Evolutionary conservation across 2,888 invertebrate genomes (phyloP).

Genomic region (Patella pellucida): DNA sequence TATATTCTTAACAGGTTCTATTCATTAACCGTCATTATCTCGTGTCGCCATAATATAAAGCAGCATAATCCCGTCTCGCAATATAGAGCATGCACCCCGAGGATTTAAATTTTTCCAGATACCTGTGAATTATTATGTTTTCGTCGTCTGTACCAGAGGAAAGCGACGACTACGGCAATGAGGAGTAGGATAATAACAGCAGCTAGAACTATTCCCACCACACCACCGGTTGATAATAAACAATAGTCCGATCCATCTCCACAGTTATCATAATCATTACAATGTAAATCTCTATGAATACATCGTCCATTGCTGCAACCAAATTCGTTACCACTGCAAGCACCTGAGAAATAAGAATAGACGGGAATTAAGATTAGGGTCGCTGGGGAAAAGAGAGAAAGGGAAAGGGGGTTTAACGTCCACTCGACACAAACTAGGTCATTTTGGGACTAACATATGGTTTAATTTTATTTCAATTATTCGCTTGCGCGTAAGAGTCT

Average conservation of each 20-base stretch:
- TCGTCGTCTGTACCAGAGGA: constrained; percentile 27
- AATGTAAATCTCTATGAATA: constrained; percentile 32
- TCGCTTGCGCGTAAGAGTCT: too few relatives aligned
- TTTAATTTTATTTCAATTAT: too few relatives aligned
- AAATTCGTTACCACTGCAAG: constrained; percentile 32
- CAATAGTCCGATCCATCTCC: constrained; percentile 41
- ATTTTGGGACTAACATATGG: too few relatives aligned
- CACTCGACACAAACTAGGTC: too few relatives aligned
- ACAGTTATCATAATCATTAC: constrained; percentile 41
- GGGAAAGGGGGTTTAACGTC: too few relatives aligned
- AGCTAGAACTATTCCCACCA: constrained; percentile 33
- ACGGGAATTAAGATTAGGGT: too few relatives aligned
- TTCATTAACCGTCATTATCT: too few relatives aligned
- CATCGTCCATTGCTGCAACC: constrained; percentile 36
- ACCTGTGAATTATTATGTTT: constrained; percentile 35
- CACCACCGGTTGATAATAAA: constrained; percentile 22
- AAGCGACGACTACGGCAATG: constrained; percentile 29
- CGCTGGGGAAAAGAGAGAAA: too few relatives aligned
- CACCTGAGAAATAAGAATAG: constrained; percentile 23
- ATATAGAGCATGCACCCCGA: too few relatives aligned
- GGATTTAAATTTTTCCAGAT: constrained; percentile 23
- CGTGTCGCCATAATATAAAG: too few relatives aligned
- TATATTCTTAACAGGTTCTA: too few relatives aligned
- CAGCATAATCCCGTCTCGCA: too few relatives aligned
- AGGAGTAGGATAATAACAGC: constrained; percentile 26